phyloP scores from a whole-genome alignment of 2,888 invertebrate species.

The Cerastoderma edule region DNA sequence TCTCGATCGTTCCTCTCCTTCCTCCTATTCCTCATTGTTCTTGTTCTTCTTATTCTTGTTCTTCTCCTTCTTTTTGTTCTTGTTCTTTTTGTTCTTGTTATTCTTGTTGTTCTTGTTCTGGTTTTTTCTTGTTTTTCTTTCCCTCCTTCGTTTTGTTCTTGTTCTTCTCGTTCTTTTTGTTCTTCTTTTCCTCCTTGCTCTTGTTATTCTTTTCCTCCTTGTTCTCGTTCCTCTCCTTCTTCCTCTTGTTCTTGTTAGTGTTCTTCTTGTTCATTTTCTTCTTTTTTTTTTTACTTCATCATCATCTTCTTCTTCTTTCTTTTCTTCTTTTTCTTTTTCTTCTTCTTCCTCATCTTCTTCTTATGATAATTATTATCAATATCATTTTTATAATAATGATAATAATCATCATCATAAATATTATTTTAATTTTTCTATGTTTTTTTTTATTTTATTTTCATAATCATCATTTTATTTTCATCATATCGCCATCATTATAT shows the following conservation, averaged over 20 bases:
- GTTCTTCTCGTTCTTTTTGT: background rate
- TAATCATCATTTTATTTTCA: too few relatives aligned
- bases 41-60: background rate
- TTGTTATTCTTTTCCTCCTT: background rate
- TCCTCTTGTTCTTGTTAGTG: background rate
- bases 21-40: background rate
- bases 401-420: too few relatives aligned
- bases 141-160: background rate
- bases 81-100: background rate
- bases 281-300: background rate
- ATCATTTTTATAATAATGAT: too few relatives aligned
- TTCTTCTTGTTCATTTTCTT: background rate
- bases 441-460: too few relatives aligned
- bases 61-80: background rate
- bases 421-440: too few relatives aligned
- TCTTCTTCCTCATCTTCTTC: background rate
- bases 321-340: background rate
- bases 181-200: background rate
- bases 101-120: background rate
- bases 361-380: background rate
- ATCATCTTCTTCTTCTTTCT: background rate
- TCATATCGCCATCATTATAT: too few relatives aligned
- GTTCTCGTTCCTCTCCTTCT: background rate
- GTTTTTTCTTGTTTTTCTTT: background rate
- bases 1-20: background rate